These are phyloP conservation scores for Drosophila busckii DNA, from an alignment of 1,140 invertebrate genomes.

Conservation along the genomic window DNA sequence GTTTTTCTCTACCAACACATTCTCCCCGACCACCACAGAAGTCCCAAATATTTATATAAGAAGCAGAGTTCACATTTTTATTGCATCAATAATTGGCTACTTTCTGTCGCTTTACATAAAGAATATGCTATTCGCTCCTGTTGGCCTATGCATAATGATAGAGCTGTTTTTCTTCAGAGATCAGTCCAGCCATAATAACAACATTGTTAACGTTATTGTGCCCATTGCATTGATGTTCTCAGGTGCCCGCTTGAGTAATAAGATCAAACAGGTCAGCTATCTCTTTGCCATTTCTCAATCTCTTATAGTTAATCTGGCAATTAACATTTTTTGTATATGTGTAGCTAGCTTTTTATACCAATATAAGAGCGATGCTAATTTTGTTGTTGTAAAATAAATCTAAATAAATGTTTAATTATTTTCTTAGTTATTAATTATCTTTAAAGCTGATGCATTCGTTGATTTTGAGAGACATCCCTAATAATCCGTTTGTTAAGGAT, in stretches of 20 bases:
- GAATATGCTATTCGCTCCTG: slow-evolving; percentile 10
- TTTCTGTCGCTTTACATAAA: slow-evolving; percentile 12
- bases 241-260: slow-evolving; percentile 1
- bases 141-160: slow-evolving; percentile 18
- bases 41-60: slow-evolving; percentile 7
- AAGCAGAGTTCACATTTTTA: slow-evolving; percentile 16
- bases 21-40: not conserved
- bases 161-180: slow-evolving; percentile 17
- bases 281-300: slow-evolving; percentile 22
- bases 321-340: slow-evolving; percentile 31
- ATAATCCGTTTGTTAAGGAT: too few species aligned
- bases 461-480: too few species aligned
- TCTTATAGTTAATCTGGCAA: slow-evolving; percentile 16
- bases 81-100: slow-evolving; percentile 17
- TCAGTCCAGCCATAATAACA: not conserved
- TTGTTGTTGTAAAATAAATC: slow-evolving; percentile 30
- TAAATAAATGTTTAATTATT: too few species aligned
- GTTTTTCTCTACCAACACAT: not conserved
- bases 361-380: slow-evolving; percentile 5
- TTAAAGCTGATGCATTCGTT: too few species aligned
- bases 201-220: slow-evolving; percentile 6
- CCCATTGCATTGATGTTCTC: slow-evolving; percentile 16
- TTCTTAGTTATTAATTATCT: too few species aligned
- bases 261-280: slow-evolving; percentile 15
- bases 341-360: slow-evolving; percentile 7